These are phyloP conservation scores for Lithobates pipiens DNA, from an alignment of 2,797 vertebrate genomes.

Conservation along the genomic window DNA sequence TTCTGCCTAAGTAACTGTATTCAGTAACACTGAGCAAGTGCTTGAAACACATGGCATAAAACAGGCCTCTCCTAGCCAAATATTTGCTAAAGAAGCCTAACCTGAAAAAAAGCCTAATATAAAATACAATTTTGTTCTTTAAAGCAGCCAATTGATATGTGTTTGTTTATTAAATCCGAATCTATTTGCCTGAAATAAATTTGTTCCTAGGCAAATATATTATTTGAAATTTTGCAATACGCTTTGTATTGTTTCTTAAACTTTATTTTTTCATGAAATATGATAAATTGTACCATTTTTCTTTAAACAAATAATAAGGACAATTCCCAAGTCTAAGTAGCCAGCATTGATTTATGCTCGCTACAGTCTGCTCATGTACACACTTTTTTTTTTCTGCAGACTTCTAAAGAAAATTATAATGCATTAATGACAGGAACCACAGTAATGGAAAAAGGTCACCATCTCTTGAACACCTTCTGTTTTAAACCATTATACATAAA, in stretches of 20 bases:
- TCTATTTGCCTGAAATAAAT: background rate
- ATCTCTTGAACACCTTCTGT: conserved; percentile 85
- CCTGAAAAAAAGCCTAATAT: background rate
- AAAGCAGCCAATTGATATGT: background rate
- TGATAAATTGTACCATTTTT: conserved; percentile 13
- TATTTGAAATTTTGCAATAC: background rate
- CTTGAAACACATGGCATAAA: background rate
- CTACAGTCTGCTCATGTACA: conserved; percentile 76
- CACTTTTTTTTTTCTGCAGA: conserved; percentile 78
- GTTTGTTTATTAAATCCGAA: background rate
- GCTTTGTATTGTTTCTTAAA: conserved; percentile 1
- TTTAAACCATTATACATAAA: conserved; percentile 86
- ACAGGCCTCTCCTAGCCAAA: conserved; percentile 1
- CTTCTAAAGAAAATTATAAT: conserved; percentile 87
- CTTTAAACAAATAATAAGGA: conserved; percentile 70
- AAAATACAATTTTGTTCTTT: background rate
- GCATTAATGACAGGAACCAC: conserved; percentile 86
- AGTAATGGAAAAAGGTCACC: conserved; percentile 89
- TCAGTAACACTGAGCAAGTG: background rate
- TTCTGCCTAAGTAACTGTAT: background rate
- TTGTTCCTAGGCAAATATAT: background rate
- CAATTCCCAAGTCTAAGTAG: conserved; percentile 80
- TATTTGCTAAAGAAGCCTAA: background rate
- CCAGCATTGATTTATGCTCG: conserved; percentile 81
- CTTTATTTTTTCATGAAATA: conserved; percentile 16